Evolutionary conservation across 2,888 invertebrate genomes (phyloP), one percentile per base, ranked within the genome.

Genomic region (Temnothorax unifasciatus): DNA sequence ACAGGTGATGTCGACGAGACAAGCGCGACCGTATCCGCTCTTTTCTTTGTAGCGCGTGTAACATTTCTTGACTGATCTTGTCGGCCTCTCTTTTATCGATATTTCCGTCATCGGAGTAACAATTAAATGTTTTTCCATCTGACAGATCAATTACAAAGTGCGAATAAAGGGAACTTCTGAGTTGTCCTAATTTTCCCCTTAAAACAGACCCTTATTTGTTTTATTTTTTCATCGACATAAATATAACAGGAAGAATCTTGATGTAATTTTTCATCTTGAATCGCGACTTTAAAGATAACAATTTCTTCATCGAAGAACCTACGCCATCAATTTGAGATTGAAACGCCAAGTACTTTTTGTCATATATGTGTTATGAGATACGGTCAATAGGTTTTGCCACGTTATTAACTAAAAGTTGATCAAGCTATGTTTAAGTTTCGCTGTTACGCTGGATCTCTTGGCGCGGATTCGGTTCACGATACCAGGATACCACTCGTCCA

Each of bases 401-500:
- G 34, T 71, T 3, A 50, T 79, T 6, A 57, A 77, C n/a, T 68
- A 29, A 59, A 21, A 15, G 41, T 29, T 44, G 44, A 25, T 41
- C 41, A 44, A n/a, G 18, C 41, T 25, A 25, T 4, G 15, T 38
- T 8, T 25, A 64, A 38, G 25, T 18, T 34, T 15, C 47, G 34
- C 34, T 47, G 25, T 57, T 66, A 47, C 13, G 15, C 3, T 34
- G 11, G 18, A 79, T 68, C 47, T 77, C 66, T 59, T 21, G 50
- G 50, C 38, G 74, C 52, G 54, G 34, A 83, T 75, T 75, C 66
- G 66, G 54, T 41, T 64, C 81, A 61, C 52, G 85, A 59, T 83
- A 57, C 34, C 81, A 61, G 52, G 85, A 54, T 83, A 57, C 47
- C 38, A 59, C 77, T 76, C 73, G 82, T 86, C 74, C 76, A 76